A percentile compares a stretch with the other conserved stretches of the same genome.
Conservation (phyloP, 2,888 invertebrate genomes). For the Drosophila multiciliata region DNA sequence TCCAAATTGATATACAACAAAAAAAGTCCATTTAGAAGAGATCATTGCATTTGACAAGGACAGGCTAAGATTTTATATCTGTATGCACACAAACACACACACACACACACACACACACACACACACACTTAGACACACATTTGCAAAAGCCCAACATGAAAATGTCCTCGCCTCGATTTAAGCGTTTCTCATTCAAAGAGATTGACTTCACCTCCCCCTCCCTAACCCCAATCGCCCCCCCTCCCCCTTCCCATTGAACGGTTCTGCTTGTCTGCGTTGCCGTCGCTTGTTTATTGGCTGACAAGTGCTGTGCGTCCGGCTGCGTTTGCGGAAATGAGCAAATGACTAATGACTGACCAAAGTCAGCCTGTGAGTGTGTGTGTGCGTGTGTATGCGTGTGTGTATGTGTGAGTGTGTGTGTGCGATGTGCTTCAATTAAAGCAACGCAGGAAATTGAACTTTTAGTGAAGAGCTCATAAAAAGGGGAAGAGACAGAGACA, state of each 20-base stretch:
- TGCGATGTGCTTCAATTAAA: slow-evolving; percentile 76
- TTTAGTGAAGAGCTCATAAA: slow-evolving; percentile 54
- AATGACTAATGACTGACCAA: slow-evolving; percentile 80
- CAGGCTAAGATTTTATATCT: background rate
- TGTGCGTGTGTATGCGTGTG: background rate
- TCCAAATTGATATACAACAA: background rate
- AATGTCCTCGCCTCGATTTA: slow-evolving; percentile 8
- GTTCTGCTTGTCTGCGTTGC: slow-evolving; percentile 21
- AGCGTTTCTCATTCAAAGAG: slow-evolving; percentile 13
- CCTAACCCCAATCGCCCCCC: background rate
- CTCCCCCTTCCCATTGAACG: accelerated
- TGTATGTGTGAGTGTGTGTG: slow-evolving; percentile 49
- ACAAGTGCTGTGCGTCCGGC: slow-evolving; percentile 80
- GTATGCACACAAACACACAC: background rate
- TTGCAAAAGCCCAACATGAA: background rate
- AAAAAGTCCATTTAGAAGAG: background rate
- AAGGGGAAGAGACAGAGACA: slow-evolving; percentile 1
- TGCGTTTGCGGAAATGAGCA: slow-evolving; percentile 79
- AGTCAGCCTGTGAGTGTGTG: slow-evolving; percentile 27
- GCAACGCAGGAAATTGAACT: slow-evolving; percentile 79
- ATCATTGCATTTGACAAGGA: background rate
- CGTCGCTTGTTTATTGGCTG: slow-evolving; percentile 77
- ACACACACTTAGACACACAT: background rate
- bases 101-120: background rate
- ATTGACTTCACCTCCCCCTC: background rate